phyloP scores from a whole-genome alignment of 2,888 invertebrate species.

The Pecten maximus region DNA sequence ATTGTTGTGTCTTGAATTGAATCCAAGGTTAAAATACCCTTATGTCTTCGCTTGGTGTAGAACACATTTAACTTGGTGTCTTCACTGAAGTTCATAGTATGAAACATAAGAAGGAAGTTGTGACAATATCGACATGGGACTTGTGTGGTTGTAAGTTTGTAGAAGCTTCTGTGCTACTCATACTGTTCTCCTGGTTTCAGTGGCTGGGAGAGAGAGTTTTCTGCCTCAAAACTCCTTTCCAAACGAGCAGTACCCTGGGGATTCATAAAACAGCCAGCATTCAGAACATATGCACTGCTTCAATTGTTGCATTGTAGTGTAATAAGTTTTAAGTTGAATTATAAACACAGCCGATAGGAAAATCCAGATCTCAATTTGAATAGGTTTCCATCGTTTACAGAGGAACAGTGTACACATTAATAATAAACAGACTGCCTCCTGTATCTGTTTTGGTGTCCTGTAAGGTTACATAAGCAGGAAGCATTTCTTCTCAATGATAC shows the following conservation, averaged over 20 bases:
- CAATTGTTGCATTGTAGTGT: slow-evolving; percentile 9
- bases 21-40: neutral
- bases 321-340: slow-evolving; percentile 16
- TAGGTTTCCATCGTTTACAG: neutral
- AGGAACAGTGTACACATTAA: neutral
- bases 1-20: neutral
- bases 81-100: neutral
- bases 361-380: neutral
- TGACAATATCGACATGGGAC: neutral
- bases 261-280: neutral
- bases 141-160: neutral
- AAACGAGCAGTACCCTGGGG: neutral
- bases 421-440: neutral
- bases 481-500: neutral
- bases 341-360: neutral
- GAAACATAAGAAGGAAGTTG: neutral
- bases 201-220: neutral
- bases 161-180: neutral
- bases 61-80: neutral
- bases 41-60: neutral
- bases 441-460: neutral
- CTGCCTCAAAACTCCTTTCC: neutral
- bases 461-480: neutral
- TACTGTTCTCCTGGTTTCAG: neutral
- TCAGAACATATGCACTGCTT: neutral